Conservation (phyloP, 2,888 invertebrate genomes). For the Sphaerophoria taeniata region DNA sequence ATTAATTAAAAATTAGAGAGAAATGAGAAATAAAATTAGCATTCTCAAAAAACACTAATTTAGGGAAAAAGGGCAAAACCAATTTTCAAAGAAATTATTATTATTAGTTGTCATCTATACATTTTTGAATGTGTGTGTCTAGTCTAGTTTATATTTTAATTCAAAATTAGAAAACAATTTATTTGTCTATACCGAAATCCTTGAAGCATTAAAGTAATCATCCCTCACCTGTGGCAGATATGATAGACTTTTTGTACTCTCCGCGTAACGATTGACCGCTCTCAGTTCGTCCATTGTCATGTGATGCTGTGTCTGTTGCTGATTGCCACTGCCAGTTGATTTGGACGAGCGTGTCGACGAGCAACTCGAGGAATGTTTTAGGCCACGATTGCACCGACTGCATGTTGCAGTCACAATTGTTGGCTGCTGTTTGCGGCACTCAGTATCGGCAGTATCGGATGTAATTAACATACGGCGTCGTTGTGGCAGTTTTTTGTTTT, state of each 20-base stretch:
- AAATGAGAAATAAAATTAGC: conserved; percentile 62
- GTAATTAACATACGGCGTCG: conserved; percentile 63
- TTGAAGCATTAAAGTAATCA: conserved; percentile 82
- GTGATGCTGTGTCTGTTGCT: conserved; percentile 83
- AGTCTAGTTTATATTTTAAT: neutral
- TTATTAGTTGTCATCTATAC: conserved; percentile 69
- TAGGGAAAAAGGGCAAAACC: conserved; percentile 27
- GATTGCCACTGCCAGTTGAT: conserved; percentile 81
- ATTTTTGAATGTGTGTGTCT: conserved; percentile 50
- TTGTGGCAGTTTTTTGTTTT: conserved; percentile 65
- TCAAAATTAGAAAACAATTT: neutral
- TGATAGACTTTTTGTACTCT: conserved; percentile 95
- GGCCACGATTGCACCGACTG: conserved; percentile 81
- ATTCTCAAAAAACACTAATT: conserved; percentile 52
- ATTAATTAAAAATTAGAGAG: conserved; percentile 33
- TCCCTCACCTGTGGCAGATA: conserved; percentile 94
- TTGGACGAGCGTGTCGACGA: conserved; percentile 89
- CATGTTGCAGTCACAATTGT: conserved; percentile 76
- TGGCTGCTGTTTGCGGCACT: conserved; percentile 66
- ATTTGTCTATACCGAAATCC: conserved; percentile 80
- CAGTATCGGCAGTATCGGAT: conserved; percentile 56
- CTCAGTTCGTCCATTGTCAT: conserved; percentile 93
- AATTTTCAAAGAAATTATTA: conserved; percentile 47
- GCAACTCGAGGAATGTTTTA: conserved; percentile 84
- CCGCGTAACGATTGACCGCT: conserved; percentile 94